phyloP scores from a whole-genome alignment of 92 coral and sea anemone genomes.

The Porites evermanni region DNA sequence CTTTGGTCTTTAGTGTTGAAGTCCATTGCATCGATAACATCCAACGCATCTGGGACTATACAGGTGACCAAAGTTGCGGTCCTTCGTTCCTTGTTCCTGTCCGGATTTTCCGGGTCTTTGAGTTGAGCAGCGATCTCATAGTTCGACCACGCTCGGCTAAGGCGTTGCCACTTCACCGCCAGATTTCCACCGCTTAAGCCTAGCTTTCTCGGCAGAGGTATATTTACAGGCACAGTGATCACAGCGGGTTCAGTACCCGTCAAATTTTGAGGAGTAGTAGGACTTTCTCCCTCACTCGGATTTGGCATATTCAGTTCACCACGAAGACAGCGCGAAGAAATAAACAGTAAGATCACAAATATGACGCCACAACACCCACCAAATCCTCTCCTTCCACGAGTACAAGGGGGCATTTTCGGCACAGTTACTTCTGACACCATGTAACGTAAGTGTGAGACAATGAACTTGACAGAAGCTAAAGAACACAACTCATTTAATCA shows the following conservation, averaged over 20 bases:
- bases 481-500: too few relatives aligned
- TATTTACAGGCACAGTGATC: conserved; percentile 39
- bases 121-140: conserved; percentile 33
- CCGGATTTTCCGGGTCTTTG: conserved; percentile 30
- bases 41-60: conserved; percentile 22
- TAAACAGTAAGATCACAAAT: background rate
- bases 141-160: conserved; percentile 29
- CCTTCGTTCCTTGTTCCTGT: conserved; percentile 29
- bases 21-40: conserved; percentile 35
- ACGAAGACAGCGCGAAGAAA: too few relatives aligned
- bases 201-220: conserved; percentile 27
- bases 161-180: conserved; percentile 17
- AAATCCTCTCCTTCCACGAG: background rate
- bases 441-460: background rate
- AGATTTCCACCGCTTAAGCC: conserved; percentile 40
- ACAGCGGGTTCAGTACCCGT: background rate
- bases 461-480: too few relatives aligned
- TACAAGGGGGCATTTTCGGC: background rate
- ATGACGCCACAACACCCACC: background rate
- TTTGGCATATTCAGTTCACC: background rate
- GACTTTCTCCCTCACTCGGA: background rate
- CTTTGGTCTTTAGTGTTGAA: conserved; percentile 26
- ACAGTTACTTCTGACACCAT: conserved; percentile 15
- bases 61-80: too few relatives aligned
- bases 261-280: background rate